Evolutionary conservation across 2,113 vertebrate species (phyloP), one percentile per base, ranked within the genome.

Genomic region (Naja naja): DNA sequence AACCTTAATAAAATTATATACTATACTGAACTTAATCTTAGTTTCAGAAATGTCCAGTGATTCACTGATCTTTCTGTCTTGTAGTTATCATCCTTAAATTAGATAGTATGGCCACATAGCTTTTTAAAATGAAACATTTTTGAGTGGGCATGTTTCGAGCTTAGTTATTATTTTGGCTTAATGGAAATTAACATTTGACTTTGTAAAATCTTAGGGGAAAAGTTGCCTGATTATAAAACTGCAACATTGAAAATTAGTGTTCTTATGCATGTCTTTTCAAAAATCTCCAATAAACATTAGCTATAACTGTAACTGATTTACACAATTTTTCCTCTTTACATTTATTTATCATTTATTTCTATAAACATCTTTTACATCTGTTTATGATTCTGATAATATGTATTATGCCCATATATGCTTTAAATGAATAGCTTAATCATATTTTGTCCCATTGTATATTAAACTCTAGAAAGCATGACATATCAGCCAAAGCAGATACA

Each of bases 111-210:
- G 52, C 47, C 12, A 47, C 5, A 11, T 85, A 87, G 93, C 90
- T 90, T 94, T 89, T 10, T 92, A 56, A 89, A 92, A 53, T 30
- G 81, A 49, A 89, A 23, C 43, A 2, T 86, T 81, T 23, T 20
- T 56, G 39, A 23, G 18, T 90, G 56, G 92, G 27, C 30, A 86
- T 47, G 14, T 94, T 94, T 93, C 74, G 43, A 58, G 88, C 92
- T 89, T 94, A 52, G 39, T 93, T 89, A 94, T 87, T 89, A 91
- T 27, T 9, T 47, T 58, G 87, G 11, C 11, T 45, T 85, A 86
- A 0, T 23, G 85, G 23, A 49, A 64, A 10, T 34, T 89, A 7
- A 23, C 18, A 54, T 60, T 27, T 6, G 81, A 34, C 39, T 88
- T 3, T 0, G 9, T 81, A 55, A 92, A 89, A 5, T 91, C 90